phyloP scores from a whole-genome alignment of 2,113 vertebrate genomes.

The Pachyramphus minor region DNA sequence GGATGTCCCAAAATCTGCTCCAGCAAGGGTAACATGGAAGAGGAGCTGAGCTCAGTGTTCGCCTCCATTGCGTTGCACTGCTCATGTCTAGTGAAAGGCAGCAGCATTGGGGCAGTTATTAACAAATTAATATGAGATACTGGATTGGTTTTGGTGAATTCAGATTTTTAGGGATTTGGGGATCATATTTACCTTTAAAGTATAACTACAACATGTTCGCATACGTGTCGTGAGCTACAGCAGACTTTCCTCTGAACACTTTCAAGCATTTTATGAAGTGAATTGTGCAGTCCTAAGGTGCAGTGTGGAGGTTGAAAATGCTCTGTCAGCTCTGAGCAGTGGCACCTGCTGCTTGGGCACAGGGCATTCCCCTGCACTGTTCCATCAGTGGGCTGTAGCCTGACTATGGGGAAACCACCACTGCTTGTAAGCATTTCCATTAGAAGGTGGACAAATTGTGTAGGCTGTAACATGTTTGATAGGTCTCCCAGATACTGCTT shows the following conservation, averaged over 20 bases:
- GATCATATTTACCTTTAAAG: neutral
- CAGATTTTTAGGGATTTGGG: neutral
- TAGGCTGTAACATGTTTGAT: neutral
- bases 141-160: neutral
- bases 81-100: neutral
- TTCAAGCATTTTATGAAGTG: neutral
- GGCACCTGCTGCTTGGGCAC: neutral
- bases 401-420: neutral
- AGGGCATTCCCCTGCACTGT: neutral
- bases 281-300: neutral
- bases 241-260: neutral
- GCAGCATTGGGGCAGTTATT: neutral
- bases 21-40: rapidly evolving
- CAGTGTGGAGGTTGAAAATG: rapidly evolving
- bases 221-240: neutral
- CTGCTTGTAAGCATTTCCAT: neutral
- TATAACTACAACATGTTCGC: rapidly evolving
- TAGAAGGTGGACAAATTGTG: neutral
- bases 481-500: neutral
- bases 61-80: rapidly evolving
- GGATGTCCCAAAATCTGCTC: neutral
- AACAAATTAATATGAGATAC: rapidly evolving
- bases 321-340: neutral
- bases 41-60: neutral
- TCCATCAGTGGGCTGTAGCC: neutral